Evolutionary conservation across 2,797 vertebrate species (phyloP), one percentile per base, ranked within the genome.

Genomic region (Aphelocoma californica): DNA sequence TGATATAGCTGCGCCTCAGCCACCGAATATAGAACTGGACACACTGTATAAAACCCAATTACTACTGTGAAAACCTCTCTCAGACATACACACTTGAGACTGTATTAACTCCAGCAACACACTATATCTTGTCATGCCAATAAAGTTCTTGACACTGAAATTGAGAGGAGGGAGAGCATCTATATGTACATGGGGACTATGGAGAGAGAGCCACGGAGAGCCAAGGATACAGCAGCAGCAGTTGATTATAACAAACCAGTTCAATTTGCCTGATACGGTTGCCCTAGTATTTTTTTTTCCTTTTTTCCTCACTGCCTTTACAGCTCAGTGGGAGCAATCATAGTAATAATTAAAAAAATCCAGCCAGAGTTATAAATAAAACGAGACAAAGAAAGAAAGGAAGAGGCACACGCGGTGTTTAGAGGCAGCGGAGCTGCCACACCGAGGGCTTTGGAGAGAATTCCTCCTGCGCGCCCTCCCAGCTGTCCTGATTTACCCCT

Each of bases 31-130:
- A 96, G 95, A 87, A 93, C 95, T 81, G 93, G 96, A 91, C 95
- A 96, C 93, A 95, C 92, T 96, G 89, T 94, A 93, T 94, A 97
- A 97, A 97, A 96, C 86, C 94, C 96, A 94, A 90, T 96, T 97
- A 96, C 95, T 70, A 70, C 87, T 95, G 92, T 94, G 89, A 96
- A 96, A 96, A 92, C 93, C 95, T 92, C 89, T 97, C 94, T 85
- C 85, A 95, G 95, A 92, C 94, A 88, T 91, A 93, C 83, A 83
- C 95, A 92, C 95, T 96, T 92, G 93, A 94, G 95, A 95, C 88
- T 95, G 93, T 73, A 95, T 97, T 96, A 96, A 96, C 93, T 95
- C 93, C 91, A 92, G 93, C 90, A 84, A 92, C 91, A 86, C 92
- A 90, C 90, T 91, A 92, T 91, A 96, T 92, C 95, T 95, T 96